Conservation (phyloP, 2,888 invertebrate genomes). For the Magallana nippona region DNA sequence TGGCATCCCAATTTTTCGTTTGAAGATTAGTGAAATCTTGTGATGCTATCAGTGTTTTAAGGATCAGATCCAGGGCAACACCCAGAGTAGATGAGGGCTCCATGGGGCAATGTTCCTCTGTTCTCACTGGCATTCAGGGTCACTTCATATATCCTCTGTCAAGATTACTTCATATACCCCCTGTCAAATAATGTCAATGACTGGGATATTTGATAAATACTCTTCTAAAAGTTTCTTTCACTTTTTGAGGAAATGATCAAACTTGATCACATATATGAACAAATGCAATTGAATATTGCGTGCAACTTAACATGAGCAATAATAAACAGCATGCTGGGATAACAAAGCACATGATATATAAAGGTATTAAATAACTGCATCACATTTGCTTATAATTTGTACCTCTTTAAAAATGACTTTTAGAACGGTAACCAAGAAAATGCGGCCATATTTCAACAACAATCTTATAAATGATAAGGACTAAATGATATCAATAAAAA, state of each 20-base stretch:
- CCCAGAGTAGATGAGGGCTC: constrained; percentile 64
- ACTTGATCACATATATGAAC: too few species aligned
- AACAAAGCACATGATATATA: too few species aligned
- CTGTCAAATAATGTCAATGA: too few species aligned
- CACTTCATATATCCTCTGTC: neutral
- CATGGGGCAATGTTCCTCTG: constrained; percentile 36
- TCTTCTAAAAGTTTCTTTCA: too few species aligned
- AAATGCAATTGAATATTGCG: too few species aligned
- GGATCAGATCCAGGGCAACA: constrained; percentile 74
- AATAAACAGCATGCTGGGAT: too few species aligned
- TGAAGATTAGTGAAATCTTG: constrained; percentile 71
- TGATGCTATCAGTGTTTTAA: constrained; percentile 73
- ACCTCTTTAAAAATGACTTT: neutral
- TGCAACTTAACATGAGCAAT: too few species aligned
- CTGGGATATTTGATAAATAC: too few species aligned
- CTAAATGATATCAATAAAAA: neutral
- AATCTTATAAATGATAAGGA: constrained; percentile 18
- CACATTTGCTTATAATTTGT: too few species aligned
- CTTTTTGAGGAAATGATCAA: too few species aligned
- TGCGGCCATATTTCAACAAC: constrained; percentile 49
- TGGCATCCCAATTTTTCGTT: constrained; percentile 77
- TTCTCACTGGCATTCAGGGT: constrained; percentile 26
- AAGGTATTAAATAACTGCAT: too few species aligned
- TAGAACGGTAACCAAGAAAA: constrained; percentile 44
- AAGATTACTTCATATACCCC: neutral